A percentile compares a stretch with the other conserved stretches of the same genome.
Conservation (phyloP, 2,797 vertebrate species). For the Ptychobarbus kaznakovi region DNA sequence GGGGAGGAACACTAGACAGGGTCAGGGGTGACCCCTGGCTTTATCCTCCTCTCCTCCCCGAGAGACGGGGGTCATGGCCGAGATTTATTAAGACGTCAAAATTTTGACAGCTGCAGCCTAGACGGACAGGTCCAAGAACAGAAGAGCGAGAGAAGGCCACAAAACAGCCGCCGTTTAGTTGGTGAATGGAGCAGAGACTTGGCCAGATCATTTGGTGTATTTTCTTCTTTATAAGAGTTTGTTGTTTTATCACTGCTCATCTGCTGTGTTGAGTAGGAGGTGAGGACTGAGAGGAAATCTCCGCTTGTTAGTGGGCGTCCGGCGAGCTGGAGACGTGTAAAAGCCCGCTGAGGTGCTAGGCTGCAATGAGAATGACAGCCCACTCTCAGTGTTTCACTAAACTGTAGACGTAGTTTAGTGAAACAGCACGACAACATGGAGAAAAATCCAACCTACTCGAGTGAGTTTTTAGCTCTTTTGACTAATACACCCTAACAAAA, state of each 20-base stretch:
- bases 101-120: slow-evolving; percentile 88
- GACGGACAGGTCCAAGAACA: slow-evolving; percentile 66
- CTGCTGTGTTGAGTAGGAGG: slow-evolving; percentile 46
- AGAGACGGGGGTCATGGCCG: slow-evolving; percentile 83
- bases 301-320: slow-evolving; percentile 28
- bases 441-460: slow-evolving; percentile 10
- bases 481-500: neutral
- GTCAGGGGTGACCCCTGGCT: slow-evolving; percentile 81
- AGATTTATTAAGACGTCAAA: slow-evolving; percentile 96
- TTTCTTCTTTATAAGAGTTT: slow-evolving; percentile 42
- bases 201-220: slow-evolving; percentile 32
- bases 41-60: slow-evolving; percentile 66
- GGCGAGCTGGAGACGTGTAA: slow-evolving; percentile 46
- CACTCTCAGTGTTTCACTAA: slow-evolving; percentile 17
- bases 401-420: slow-evolving; percentile 1
- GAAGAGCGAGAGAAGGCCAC: slow-evolving; percentile 37
- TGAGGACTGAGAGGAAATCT: slow-evolving; percentile 51
- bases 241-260: slow-evolving; percentile 48
- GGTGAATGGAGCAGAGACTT: slow-evolving; percentile 23
- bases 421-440: neutral
- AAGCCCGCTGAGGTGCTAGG: slow-evolving; percentile 46
- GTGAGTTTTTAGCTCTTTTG: slow-evolving; percentile 7
- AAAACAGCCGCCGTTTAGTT: slow-evolving; percentile 43
- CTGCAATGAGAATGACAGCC: slow-evolving; percentile 36
- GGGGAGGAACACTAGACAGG: slow-evolving; percentile 78